Conservation (phyloP, 2,888 invertebrate genomes). For the Hydrotaea diabolus region DNA sequence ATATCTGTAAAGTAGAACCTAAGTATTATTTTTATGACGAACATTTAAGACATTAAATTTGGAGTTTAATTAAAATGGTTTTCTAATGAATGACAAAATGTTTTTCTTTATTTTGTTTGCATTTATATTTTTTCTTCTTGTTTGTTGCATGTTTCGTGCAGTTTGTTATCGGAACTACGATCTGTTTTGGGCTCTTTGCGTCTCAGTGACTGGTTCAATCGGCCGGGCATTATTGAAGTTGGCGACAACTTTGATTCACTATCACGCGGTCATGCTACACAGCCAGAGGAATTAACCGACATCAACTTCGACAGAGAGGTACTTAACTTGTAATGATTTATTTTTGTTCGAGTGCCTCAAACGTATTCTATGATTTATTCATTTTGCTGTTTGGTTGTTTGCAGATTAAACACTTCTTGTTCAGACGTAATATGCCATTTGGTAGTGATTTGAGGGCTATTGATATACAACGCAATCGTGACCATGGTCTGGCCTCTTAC, state of each 20-base stretch:
- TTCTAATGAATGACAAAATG: neutral
- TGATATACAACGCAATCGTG: conserved; percentile 92
- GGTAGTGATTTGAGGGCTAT: conserved; percentile 90
- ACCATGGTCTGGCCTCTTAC: conserved; percentile 92
- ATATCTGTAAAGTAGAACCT: no score
- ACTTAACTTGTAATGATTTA: conserved; percentile 41
- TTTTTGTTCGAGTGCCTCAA: neutral
- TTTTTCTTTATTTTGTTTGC: neutral
- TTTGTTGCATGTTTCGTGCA: conserved; percentile 70
- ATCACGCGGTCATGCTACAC: conserved; percentile 88
- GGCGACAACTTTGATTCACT: conserved; percentile 86
- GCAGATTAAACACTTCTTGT: conserved; percentile 85
- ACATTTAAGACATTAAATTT: neutral
- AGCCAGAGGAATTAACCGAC: conserved; percentile 89
- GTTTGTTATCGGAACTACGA: conserved; percentile 81
- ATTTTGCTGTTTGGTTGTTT: conserved; percentile 49
- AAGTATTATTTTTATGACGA: conserved; percentile 28
- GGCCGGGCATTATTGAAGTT: conserved; percentile 82
- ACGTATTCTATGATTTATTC: conserved; percentile 14
- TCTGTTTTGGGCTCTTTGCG: conserved; percentile 80
- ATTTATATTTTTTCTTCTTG: conserved; percentile 15
- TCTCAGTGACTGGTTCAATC: conserved; percentile 82
- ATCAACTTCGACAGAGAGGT: conserved; percentile 85
- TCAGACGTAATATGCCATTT: conserved; percentile 87
- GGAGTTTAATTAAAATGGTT: neutral